Conservation (phyloP, 1,140 invertebrate species). For the Cydia amplana region DNA sequence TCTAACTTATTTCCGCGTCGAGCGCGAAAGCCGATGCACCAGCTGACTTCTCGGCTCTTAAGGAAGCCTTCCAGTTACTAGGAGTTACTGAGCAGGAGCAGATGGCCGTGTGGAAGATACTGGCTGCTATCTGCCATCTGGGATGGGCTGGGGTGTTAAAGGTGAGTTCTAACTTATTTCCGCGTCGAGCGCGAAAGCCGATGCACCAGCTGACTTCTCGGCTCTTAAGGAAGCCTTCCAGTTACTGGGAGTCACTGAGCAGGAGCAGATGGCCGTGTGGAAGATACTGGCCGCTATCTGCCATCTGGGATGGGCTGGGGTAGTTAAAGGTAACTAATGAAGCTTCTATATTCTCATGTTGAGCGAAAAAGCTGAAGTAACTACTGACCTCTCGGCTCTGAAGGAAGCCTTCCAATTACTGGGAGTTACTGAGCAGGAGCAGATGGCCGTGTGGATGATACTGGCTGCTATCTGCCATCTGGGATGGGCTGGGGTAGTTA, state of each 20-base stretch:
- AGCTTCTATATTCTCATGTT: not conserved
- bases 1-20: constrained; percentile 33
- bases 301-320: constrained; percentile 87
- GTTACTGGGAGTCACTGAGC: constrained; percentile 85
- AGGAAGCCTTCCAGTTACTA: too few relatives aligned
- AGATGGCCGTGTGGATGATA: constrained; percentile 91
- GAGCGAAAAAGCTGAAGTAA: too few relatives aligned
- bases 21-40: too few relatives aligned
- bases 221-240: constrained; percentile 88
- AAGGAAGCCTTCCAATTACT: constrained; percentile 87
- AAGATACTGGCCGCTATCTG: constrained; percentile 93
- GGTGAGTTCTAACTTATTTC: too few relatives aligned
- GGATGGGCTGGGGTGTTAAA: too few relatives aligned
- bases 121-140: too few relatives aligned
- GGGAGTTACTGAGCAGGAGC: constrained; percentile 87
- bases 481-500: constrained; percentile 89
- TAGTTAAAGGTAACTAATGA: constrained; percentile 24
- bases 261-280: constrained; percentile 91
- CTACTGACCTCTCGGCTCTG: too few relatives aligned
- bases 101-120: too few relatives aligned
- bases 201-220: too few relatives aligned
- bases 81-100: too few relatives aligned
- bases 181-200: too few relatives aligned
- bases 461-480: constrained; percentile 95
- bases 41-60: too few relatives aligned